phyloP scores from a whole-genome alignment of 2,113 vertebrate species.

The Cottus gobio region DNA sequence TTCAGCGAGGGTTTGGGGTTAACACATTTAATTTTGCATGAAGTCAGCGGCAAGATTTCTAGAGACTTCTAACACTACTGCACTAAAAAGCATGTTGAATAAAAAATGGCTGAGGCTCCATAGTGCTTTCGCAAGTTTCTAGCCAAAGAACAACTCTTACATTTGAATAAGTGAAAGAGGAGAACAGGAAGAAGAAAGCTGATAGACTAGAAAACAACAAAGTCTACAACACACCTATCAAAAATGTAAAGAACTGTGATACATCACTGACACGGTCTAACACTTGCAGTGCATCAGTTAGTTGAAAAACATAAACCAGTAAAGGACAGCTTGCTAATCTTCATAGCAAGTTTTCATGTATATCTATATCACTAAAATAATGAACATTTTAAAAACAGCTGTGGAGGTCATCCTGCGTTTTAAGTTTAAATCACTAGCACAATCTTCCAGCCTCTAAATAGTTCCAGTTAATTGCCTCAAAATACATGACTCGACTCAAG shows the following conservation, averaged over 20 bases:
- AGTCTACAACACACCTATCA: not conserved
- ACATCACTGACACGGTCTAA: slow-evolving; percentile 11
- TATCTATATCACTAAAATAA: not conserved
- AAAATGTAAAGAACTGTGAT: slow-evolving; percentile 6
- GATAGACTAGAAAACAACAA: slow-evolving; percentile 11
- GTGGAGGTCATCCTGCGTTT: not conserved
- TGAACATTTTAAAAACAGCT: not conserved
- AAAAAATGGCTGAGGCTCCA: slow-evolving; percentile 56
- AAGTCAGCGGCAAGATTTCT: slow-evolving; percentile 45
- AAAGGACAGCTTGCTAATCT: not conserved
- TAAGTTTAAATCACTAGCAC: slow-evolving; percentile 16
- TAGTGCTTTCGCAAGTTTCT: slow-evolving; percentile 43
- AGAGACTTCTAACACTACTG: slow-evolving; percentile 34
- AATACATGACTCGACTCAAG: slow-evolving; percentile 12
- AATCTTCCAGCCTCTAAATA: slow-evolving; percentile 12
- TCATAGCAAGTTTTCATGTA: not conserved
- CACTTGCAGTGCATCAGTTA: slow-evolving; percentile 4
- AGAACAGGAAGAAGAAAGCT: slow-evolving; percentile 13
- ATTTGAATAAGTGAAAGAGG: slow-evolving; percentile 37
- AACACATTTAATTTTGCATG: slow-evolving; percentile 66
- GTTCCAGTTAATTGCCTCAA: slow-evolving; percentile 22
- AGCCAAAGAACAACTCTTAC: slow-evolving; percentile 8
- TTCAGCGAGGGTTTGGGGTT: slow-evolving; percentile 56
- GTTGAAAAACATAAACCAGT: not conserved
- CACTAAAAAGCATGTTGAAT: slow-evolving; percentile 60